Conservation (phyloP, 2,888 invertebrate species). For the Teinopalpus imperialis region DNA sequence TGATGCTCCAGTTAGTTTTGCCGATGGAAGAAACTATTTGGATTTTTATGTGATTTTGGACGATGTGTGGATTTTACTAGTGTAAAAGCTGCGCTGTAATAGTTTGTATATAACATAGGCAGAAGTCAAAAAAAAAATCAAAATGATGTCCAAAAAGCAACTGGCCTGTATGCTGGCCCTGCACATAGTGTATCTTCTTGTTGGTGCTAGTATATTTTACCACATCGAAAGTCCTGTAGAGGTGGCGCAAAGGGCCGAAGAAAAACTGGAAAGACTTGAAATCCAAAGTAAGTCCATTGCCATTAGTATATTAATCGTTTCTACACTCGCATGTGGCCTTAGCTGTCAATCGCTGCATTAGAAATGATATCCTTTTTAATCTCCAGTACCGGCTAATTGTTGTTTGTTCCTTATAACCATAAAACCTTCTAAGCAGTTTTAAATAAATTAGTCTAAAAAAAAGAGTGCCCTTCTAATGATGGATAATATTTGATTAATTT, state of each 20-base stretch:
- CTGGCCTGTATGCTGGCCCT: conserved; percentile 88
- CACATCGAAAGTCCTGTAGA: conserved; percentile 90
- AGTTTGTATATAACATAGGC: conserved; percentile 18
- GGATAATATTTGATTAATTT: no score
- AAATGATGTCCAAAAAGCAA: conserved; percentile 91
- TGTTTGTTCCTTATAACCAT: conserved; percentile 14
- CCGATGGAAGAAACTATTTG: conserved; percentile 49
- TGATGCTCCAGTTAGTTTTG: conserved; percentile 42
- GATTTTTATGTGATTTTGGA: conserved; percentile 51
- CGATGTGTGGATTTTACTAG: not conserved
- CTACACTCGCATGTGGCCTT: conserved; percentile 17
- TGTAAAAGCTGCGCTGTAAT: conserved; percentile 38
- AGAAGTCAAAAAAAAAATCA: conserved; percentile 49
- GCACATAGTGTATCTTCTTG: conserved; percentile 88
- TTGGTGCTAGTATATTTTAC: conserved; percentile 94
- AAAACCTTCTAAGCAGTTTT: conserved; percentile 5
- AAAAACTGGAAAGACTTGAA: conserved; percentile 83
- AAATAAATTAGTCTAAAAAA: no score
- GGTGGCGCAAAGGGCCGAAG: conserved; percentile 79
- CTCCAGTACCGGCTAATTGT: conserved; percentile 3
- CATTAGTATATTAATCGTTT: conserved; percentile 24
- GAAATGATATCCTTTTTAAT: conserved; percentile 30
- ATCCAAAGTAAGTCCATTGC: conserved; percentile 84
- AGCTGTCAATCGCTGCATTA: conserved; percentile 26
- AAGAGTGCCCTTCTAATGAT: no score